phyloP scores from a whole-genome alignment of 2,113 vertebrate genomes.

The Trogon surrucura region DNA sequence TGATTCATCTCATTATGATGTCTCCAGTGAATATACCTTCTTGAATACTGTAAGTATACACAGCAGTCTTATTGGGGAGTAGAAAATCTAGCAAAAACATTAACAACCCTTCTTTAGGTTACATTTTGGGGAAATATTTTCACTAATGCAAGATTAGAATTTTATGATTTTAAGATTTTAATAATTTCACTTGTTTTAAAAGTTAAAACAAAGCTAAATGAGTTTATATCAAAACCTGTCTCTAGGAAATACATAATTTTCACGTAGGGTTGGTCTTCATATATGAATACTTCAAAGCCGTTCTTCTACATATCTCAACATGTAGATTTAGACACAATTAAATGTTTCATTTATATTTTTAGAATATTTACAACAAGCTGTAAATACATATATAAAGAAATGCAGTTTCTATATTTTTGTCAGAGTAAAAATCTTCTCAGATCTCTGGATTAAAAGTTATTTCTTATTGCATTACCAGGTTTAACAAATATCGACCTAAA shows the following conservation, averaged over 20 bases:
- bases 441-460: background rate
- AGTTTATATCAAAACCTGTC: background rate
- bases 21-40: constrained; percentile 27
- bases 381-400: background rate
- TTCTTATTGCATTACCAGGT: background rate
- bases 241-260: background rate
- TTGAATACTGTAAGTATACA: background rate
- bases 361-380: background rate
- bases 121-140: constrained; percentile 6
- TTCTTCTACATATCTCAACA: background rate
- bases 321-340: background rate
- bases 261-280: background rate
- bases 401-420: background rate
- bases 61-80: background rate
- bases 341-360: background rate
- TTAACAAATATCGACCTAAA: background rate
- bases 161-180: constrained; percentile 6
- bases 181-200: constrained; percentile 21
- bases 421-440: background rate
- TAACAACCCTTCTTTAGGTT: background rate
- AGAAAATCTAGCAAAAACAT: constrained; percentile 24
- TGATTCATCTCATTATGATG: constrained; percentile 60
- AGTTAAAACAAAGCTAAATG: constrained; percentile 9
- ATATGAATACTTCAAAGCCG: background rate
- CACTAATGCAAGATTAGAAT: background rate